These are phyloP conservation scores for Hybos culiciformis DNA, from an alignment of 2,888 invertebrate genomes.

Conservation along the genomic window DNA sequence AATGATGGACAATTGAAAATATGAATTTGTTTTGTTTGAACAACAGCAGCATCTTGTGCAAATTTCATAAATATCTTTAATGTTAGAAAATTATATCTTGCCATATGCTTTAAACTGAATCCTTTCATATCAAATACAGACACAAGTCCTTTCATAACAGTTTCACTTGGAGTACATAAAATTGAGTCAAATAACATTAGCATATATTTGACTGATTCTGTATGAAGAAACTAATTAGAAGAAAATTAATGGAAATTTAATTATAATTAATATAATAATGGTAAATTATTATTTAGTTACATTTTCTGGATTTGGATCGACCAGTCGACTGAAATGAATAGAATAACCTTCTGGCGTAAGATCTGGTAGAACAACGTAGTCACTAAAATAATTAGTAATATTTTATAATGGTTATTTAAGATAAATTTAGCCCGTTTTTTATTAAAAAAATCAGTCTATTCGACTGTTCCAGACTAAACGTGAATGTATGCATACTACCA, in stretches of 20 bases:
- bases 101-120: slow-evolving; percentile 45
- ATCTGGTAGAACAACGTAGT: slow-evolving; percentile 23
- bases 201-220: neutral
- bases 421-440: no score
- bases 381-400: slow-evolving; percentile 15
- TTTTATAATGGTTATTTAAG: no score
- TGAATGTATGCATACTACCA: no score
- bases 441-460: no score
- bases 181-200: neutral
- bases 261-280: neutral
- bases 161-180: slow-evolving; percentile 23
- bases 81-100: slow-evolving; percentile 42
- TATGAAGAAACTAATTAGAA: neutral
- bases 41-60: slow-evolving; percentile 54
- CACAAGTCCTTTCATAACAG: slow-evolving; percentile 47
- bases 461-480: no score
- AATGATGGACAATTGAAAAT: slow-evolving; percentile 48
- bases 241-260: neutral
- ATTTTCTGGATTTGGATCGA: slow-evolving; percentile 23
- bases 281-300: slow-evolving; percentile 13
- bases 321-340: slow-evolving; percentile 21
- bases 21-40: slow-evolving; percentile 50
- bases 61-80: slow-evolving; percentile 51
- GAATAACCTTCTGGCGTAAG: slow-evolving; percentile 25
- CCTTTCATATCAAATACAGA: slow-evolving; percentile 56